A percentile compares a stretch with the other conserved stretches of the same genome.
phyloP scores from a whole-genome alignment of 2,888 invertebrate genomes.

The Drosophila prostipennis region DNA sequence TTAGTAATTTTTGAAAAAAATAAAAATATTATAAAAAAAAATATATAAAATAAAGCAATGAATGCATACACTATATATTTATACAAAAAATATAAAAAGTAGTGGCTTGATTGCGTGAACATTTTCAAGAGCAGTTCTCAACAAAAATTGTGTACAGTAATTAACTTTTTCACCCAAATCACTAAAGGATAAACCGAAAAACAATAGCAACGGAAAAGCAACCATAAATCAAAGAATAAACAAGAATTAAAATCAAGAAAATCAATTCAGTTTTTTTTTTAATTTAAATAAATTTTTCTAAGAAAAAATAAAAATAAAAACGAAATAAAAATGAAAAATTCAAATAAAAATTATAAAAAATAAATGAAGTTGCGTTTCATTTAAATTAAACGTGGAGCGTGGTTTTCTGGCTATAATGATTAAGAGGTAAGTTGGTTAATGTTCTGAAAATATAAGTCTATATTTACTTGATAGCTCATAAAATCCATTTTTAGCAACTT shows the following conservation, averaged over 20 bases:
- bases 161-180: conserved; percentile 23
- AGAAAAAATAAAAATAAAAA: conserved; percentile 17
- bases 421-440: not conserved
- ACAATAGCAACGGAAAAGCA: conserved; percentile 25
- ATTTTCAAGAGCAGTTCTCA: conserved; percentile 14
- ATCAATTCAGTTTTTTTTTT: conserved; percentile 33
- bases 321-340: conserved; percentile 31
- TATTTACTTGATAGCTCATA: no score
- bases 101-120: conserved; percentile 35
- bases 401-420: not conserved
- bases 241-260: conserved; percentile 17
- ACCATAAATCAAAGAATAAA: conserved; percentile 33
- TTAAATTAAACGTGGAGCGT: not conserved
- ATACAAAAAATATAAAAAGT: conserved; percentile 28
- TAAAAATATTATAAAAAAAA: conserved; percentile 1
- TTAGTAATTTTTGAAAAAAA: conserved; percentile 28
- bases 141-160: conserved; percentile 54
- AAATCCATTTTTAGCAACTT: not conserved
- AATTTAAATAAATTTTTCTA: conserved; percentile 28
- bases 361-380: not conserved
- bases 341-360: conserved; percentile 22
- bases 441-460: not conserved
- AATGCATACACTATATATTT: conserved; percentile 44
- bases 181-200: conserved; percentile 22
- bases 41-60: not conserved